Evolutionary conservation across 2,888 invertebrate species (phyloP).

Genomic region (Lutraria lutraria): DNA sequence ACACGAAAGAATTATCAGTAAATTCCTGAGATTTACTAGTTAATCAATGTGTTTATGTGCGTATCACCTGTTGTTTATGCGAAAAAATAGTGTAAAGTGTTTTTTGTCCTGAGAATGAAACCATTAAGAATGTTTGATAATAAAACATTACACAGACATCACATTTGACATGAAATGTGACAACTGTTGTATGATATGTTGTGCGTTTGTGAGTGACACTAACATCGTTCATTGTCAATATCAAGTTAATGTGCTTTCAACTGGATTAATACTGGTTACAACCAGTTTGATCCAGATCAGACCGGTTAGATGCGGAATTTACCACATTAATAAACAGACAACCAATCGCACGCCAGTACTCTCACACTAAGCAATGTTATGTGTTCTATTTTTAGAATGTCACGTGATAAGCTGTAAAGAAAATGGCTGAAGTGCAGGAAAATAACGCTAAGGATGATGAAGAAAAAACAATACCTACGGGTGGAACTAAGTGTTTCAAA

Average conservation of each 20-base stretch:
- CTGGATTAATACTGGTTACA: conserved; percentile 9
- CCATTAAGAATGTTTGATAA: too few species aligned
- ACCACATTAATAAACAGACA: conserved; percentile 7
- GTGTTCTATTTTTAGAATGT: conserved; percentile 19
- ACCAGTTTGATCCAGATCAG: conserved; percentile 26
- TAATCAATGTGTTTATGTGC: too few species aligned
- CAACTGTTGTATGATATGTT: too few species aligned
- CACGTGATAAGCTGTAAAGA: neutral
- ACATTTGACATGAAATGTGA: too few species aligned
- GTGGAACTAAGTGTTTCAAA: conserved; percentile 28
- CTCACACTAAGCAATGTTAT: neutral
- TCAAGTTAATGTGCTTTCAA: neutral
- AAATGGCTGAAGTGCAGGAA: conserved; percentile 45
- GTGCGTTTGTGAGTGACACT: too few species aligned
- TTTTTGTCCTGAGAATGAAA: too few species aligned
- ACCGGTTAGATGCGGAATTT: conserved; percentile 34
- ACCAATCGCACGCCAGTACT: conserved; percentile 27
- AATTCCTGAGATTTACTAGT: too few species aligned
- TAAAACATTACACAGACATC: too few species aligned
- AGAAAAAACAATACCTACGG: neutral
- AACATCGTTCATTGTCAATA: too few species aligned
- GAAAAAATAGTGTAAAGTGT: too few species aligned
- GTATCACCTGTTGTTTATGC: too few species aligned
- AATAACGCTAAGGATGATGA: neutral
- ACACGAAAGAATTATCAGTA: too few species aligned